Conservation (phyloP, 2,797 vertebrate genomes). For the Manis crassicaudata region DNA sequence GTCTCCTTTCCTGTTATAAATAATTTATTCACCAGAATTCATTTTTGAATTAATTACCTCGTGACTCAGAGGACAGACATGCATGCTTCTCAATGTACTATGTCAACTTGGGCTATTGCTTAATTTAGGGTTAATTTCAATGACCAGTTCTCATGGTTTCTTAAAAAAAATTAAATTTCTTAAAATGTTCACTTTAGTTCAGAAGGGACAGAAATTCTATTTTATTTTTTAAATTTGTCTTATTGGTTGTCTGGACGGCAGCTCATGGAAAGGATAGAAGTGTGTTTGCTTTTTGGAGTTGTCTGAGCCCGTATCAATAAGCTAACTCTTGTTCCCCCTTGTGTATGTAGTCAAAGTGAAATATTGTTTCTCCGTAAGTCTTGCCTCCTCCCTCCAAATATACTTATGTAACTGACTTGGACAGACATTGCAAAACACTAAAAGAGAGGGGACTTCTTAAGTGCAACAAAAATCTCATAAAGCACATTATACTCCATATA, state of each 20-base stretch:
- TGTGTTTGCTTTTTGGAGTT: background rate
- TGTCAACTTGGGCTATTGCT: slow-evolving; percentile 2
- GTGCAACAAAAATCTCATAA: background rate
- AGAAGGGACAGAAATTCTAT: background rate
- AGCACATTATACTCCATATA: background rate
- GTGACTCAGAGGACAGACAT: slow-evolving; percentile 67
- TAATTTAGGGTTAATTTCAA: slow-evolving; percentile 64
- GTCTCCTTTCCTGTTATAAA: slow-evolving; percentile 31
- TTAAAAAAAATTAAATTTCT: slow-evolving; percentile 48
- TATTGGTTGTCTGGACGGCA: background rate
- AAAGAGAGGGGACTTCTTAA: background rate
- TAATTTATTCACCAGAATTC: slow-evolving; percentile 72
- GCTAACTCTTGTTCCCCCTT: background rate
- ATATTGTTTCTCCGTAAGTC: slow-evolving; percentile 37
- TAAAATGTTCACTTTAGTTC: background rate
- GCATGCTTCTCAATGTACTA: slow-evolving; percentile 66
- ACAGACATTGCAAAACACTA: background rate
- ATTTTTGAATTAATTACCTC: slow-evolving; percentile 75
- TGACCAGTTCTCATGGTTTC: slow-evolving; percentile 5
- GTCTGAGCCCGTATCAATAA: background rate
- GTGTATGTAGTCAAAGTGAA: background rate
- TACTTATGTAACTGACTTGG: slow-evolving; percentile 6
- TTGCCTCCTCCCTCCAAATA: background rate
- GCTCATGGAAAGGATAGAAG: background rate
- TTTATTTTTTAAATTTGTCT: background rate